Conservation (phyloP, 2,797 vertebrate genomes). For the Oryzias sinensis region DNA sequence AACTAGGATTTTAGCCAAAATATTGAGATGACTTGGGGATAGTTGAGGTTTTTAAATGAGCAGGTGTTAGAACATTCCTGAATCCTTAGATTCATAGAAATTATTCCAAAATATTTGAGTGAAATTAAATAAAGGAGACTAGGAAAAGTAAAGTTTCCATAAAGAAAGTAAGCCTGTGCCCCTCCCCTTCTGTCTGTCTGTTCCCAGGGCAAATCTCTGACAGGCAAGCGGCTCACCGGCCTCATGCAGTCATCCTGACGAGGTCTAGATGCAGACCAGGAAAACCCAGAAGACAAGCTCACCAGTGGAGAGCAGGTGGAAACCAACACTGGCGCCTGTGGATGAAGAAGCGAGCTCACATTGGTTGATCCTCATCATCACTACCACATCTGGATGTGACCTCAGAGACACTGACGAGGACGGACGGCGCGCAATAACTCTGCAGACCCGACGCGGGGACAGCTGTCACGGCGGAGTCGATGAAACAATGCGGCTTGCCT, state of each 20-base stretch:
- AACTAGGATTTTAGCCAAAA: no score
- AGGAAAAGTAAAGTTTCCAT: no score
- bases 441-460: conserved; percentile 56
- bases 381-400: conserved; percentile 28
- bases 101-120: no score
- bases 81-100: no score
- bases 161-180: not conserved
- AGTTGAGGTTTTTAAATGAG: no score
- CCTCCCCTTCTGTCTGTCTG: not conserved
- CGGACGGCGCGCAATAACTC: conserved; percentile 73
- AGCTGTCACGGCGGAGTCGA: conserved; percentile 43
- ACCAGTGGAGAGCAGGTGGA: conserved; percentile 27
- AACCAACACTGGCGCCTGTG: conserved; percentile 30
- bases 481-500: conserved; percentile 37
- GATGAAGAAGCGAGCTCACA: conserved; percentile 27
- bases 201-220: conserved; percentile 90
- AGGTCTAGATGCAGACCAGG: conserved; percentile 51
- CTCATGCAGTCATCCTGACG: conserved; percentile 99
- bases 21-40: no score
- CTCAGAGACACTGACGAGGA: conserved; percentile 39
- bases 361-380: conserved; percentile 19
- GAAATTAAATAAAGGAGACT: no score
- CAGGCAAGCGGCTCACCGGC: conserved; percentile 95
- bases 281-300: conserved; percentile 48
- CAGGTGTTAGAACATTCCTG: no score